A percentile compares a stretch with the other conserved stretches of the same genome.
Conservation (phyloP, 2,113 vertebrate genomes). For the Nothocercus julius region DNA sequence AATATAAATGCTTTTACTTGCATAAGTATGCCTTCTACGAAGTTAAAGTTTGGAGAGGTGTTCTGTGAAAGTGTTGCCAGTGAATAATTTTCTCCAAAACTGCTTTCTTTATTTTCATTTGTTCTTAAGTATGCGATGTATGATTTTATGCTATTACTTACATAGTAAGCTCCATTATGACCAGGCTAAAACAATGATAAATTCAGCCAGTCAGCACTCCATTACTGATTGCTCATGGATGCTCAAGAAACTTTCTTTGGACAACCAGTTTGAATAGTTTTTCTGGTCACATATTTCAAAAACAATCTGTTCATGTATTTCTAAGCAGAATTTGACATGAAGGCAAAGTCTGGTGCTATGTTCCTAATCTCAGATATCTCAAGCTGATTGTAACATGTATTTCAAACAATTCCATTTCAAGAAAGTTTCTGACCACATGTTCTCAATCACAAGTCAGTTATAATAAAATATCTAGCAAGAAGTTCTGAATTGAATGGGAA, state of each 20-base stretch:
- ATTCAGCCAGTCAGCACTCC: background rate
- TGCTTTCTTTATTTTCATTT: background rate
- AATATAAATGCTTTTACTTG: background rate
- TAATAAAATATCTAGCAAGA: background rate
- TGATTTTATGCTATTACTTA: background rate
- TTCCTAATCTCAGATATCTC: background rate
- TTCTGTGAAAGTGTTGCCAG: background rate
- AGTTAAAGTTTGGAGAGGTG: background rate
- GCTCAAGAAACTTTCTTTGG: background rate
- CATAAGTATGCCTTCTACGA: background rate
- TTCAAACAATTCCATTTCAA: background rate
- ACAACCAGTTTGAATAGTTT: background rate
- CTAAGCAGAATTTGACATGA: background rate
- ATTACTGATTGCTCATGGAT: background rate
- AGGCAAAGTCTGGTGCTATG: background rate
- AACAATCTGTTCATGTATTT: background rate
- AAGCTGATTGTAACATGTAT: background rate
- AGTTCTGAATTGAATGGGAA: background rate
- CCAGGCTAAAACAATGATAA: background rate
- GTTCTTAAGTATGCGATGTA: background rate
- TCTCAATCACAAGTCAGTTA: background rate
- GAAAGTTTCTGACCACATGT: background rate
- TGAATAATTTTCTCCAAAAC: background rate
- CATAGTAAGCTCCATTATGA: accelerated
- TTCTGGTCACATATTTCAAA: background rate